Percentiles rank a stretch among this genome's conserved stretches.
Conservation (phyloP, 1,140 invertebrate species). For the Bombyx mori region DNA sequence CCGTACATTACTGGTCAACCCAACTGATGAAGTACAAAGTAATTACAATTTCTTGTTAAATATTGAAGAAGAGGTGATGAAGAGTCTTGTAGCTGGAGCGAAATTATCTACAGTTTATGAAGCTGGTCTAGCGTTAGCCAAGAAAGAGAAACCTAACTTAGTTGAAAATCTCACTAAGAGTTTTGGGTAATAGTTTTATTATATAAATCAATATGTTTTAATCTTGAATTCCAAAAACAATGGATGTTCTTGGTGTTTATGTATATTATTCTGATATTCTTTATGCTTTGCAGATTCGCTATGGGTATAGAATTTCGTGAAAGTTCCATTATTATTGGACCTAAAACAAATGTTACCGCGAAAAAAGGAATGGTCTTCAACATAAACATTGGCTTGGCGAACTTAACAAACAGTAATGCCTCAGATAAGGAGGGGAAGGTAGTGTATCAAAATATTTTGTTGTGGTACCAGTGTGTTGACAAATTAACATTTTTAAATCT, state of each 20-base stretch:
- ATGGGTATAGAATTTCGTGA: constrained; percentile 99
- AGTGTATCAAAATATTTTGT: neutral
- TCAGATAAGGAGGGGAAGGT: constrained; percentile 88
- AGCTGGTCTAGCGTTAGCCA: constrained; percentile 84
- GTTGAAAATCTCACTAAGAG: constrained; percentile 95
- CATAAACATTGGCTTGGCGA: constrained; percentile 94
- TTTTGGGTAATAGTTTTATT: constrained; percentile 78
- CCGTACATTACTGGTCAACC: constrained; percentile 97
- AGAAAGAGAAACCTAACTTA: constrained; percentile 89
- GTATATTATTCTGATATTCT: neutral
- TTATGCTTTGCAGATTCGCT: constrained; percentile 76
- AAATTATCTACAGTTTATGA: constrained; percentile 94
- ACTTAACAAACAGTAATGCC: constrained; percentile 86
- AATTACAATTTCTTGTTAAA: constrained; percentile 95
- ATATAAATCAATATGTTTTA: constrained; percentile 1
- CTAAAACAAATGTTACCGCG: constrained; percentile 86
- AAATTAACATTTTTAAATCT: too few species aligned
- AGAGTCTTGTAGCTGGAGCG: constrained; percentile 85
- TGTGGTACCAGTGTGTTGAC: too few species aligned
- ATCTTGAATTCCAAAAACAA: constrained; percentile 7
- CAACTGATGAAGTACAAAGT: constrained; percentile 83
- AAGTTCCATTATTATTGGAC: constrained; percentile 90
- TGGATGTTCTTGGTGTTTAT: neutral
- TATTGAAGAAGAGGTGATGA: constrained; percentile 93
- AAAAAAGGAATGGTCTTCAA: constrained; percentile 98